These are phyloP conservation scores for Subacronicta megacephala DNA, from an alignment of 2,888 invertebrate species.

Conservation along the genomic window DNA sequence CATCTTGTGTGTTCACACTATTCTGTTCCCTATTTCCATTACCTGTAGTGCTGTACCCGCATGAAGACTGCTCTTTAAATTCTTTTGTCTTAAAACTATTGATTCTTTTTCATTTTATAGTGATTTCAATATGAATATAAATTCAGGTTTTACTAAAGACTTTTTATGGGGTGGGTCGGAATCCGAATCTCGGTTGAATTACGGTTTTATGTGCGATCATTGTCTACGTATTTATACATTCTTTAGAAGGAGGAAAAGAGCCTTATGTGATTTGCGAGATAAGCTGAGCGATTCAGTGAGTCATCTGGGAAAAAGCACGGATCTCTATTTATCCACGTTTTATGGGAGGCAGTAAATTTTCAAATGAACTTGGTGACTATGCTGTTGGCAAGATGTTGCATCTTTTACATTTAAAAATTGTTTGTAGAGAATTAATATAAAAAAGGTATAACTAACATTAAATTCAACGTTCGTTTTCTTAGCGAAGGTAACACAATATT, in stretches of 20 bases:
- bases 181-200: conserved; percentile 50
- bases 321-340: conserved; percentile 6
- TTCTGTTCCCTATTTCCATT: conserved; percentile 29
- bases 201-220: conserved; percentile 56
- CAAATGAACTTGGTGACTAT: neutral
- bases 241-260: conserved; percentile 43
- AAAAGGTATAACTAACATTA: neutral
- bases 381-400: too few relatives aligned
- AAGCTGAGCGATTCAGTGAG: conserved; percentile 16
- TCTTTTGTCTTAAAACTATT: conserved; percentile 56
- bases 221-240: conserved; percentile 55
- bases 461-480: too few relatives aligned
- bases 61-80: conserved; percentile 23
- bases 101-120: conserved; percentile 58
- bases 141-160: conserved; percentile 53
- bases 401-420: too few relatives aligned
- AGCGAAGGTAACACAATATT: neutral
- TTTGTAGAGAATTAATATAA: too few relatives aligned
- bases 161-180: conserved; percentile 54
- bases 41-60: conserved; percentile 8
- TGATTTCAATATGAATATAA: conserved; percentile 56
- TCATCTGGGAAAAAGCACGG: conserved; percentile 2
- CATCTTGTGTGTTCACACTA: conserved; percentile 53
- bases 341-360: conserved; percentile 1
- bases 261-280: conserved; percentile 42